Base-by-base conservation (phyloP, 2,888 invertebrate genomes). In the Notodonta ziczac region DNA sequence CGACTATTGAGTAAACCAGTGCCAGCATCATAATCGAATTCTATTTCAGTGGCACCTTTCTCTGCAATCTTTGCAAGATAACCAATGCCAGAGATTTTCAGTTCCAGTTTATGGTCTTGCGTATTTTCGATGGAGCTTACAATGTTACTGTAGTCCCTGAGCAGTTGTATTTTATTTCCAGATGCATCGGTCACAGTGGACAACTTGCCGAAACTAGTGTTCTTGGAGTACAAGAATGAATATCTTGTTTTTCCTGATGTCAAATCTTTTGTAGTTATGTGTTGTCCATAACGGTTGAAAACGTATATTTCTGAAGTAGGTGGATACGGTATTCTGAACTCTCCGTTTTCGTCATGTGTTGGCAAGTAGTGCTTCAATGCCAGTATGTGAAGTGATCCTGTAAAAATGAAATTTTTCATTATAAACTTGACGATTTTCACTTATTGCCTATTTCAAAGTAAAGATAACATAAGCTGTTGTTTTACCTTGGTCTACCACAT, bases 201-300 rank as follows among this genome's bases (percentile, higher is more conserved):
- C 59, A 99, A 92, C 82, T 98, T 98, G 0, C 99, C 99, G 78
- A 98, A 98, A 83, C 98, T 98, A 8, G 98, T 98, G 84, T 98
- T 98, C 83, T 99, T 99, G 56, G 98, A 98, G 94, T 99, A 99
- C 35, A 98, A 95, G 94, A 99, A 99, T 56, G 98, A 97, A 88
- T 99, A 99, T 84, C 98, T 95, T 6, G 97, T 97, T 89, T 98
- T 98, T 56, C 97, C 98, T n/a, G 99, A 99, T 56, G 99, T 97
- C 63, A 99, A 93, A 88, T 99, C 98, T 86, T 97, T 97, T 3
- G 99, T 99, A 39, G 97, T 97, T 39, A 98, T 97, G 88, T 99
- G 99, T 86, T 99, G 99, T 0, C 99, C 99, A 83, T 98, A 98
- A 39, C 97, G 95, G 89, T 98, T 98, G 88, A 98, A 98, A 1